Evolutionary conservation across 2,797 vertebrate genomes (phyloP), one percentile per base, ranked within the genome.

Genomic region (Arnoldichthys spilopterus): DNA sequence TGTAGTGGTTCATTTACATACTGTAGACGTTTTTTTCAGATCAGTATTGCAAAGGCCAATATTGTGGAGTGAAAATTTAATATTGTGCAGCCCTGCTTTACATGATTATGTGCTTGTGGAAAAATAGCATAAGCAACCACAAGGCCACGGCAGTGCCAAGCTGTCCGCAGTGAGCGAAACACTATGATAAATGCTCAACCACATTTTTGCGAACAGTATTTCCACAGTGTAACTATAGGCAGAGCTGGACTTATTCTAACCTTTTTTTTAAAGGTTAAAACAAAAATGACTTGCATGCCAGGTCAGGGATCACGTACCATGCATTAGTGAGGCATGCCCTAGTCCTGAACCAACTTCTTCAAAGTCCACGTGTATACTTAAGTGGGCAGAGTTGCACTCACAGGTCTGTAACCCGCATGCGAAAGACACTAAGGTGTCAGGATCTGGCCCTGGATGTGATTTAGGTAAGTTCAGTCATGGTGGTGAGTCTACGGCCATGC

Each of bases 391-490:
- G 40, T 30, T 15, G 15, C 58, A 34, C 61, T 37, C 30, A n/a
- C 30, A 37, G 61, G 61, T 63, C 30, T 63, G 61, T 37, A 63
- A 37, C 11, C 37, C 22, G 61, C 61, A 63, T 63, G 59, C 7
- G 32, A 63, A 34, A 63, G 32, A 32, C 61, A 63, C 32, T 37
- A n/a, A 7, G 67, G 16, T 32, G 45, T 47, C 69, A 71, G 69
- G 69, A 71, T 71, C 69, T 54, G 32, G 37, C 34, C 69, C 30
- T 13, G 9, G 32, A 7, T 61, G 26, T 47, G 37, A 37, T 47
- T 24, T 49, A 77, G 18, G 32, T 18, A 47, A 11, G 58, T 40
- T 56, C n/a, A 64, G 59, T 30, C 13, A 28, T n/a, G 28, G n/a
- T 56, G 28, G 13, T 32, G 5, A 54, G 2, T n/a, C 28, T 32